Base-by-base conservation (phyloP, 2,888 invertebrate genomes). In the Chirona hameri region DNA sequence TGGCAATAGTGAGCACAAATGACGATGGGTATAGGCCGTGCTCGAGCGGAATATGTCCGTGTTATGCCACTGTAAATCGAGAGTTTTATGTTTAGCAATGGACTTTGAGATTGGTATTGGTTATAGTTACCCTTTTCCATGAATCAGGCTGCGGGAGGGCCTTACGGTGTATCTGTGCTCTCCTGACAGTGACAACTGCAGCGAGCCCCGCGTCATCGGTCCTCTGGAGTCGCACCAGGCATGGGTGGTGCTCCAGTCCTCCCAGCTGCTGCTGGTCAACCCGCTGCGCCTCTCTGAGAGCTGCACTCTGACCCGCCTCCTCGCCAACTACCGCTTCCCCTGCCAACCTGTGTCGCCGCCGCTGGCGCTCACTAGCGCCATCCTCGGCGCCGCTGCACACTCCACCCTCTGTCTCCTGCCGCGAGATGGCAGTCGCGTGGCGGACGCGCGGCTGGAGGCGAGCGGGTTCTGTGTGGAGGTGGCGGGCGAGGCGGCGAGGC, bases 401-500 rank as follows among this genome's bases (percentile, higher is more conserved):
- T 65, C 65, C 65, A 65, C 65, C 9, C 65, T 65, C 65, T 65
- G n/a, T 27, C n/a, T 0, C 7, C 65, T 65, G 65, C 65, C 65
- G 65, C n/a, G 65, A 65, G 65, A 65, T 65, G 65, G 65, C 65
- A 65, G 65, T 65, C 27, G 65, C 9, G 65, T 65, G 27, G n/a
- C 65, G 10, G 65, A 65, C 65, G 65, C 10, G n/a, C 65, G 65
- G 10, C 65, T 65, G 27, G n/a, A n/a, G n/a, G 65, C 65, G 12
- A 65, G n/a, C 65, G 65, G 65, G n/a, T 65, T 65, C 27, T n/a
- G 65, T n/a, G 65, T 65, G 65, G 65, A 65, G 65, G n/a, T 65
- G 65, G 65, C 27, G 10, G 65, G 27, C 10, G n/a, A n/a, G n/a
- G n/a, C 27, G 65, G 65, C 27, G 65, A n/a, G 65, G n/a, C n/a